These are phyloP conservation scores for Sphecodes monilicornis DNA, from an alignment of 2,888 invertebrate species.

Conservation along the genomic window DNA sequence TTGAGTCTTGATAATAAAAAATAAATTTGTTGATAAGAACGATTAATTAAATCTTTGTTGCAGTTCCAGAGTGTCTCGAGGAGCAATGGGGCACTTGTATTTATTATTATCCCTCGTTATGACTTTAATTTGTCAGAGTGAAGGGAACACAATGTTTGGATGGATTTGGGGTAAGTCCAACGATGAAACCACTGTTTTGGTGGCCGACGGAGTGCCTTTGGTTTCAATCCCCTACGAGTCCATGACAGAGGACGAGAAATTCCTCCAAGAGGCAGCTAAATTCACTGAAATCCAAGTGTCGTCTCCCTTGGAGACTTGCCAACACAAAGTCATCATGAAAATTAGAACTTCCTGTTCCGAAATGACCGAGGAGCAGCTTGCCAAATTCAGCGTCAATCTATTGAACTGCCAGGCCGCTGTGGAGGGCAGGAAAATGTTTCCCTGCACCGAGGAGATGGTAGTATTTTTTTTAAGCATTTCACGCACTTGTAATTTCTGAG, in stretches of 20 bases:
- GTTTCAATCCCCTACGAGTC: conserved; percentile 80
- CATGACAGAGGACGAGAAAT: conserved; percentile 86
- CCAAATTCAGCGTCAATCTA: conserved; percentile 88
- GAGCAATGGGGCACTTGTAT: conserved; percentile 11
- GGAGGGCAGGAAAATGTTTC: conserved; percentile 87
- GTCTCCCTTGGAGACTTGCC: conserved; percentile 87
- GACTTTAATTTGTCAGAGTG: conserved; percentile 18
- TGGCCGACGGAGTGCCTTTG: conserved; percentile 78
- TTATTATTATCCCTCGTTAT: conserved; percentile 6
- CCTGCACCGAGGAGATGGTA: conserved; percentile 88
- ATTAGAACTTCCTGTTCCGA: conserved; percentile 86
- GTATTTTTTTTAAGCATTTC: not conserved
- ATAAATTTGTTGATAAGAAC: not conserved
- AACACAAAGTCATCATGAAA: conserved; percentile 88
- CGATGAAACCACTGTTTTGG: conserved; percentile 66
- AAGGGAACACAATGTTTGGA: conserved; percentile 73
- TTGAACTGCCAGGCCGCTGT: conserved; percentile 89
- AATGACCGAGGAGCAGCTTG: conserved; percentile 88
- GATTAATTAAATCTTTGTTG: not conserved
- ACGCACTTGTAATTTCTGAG: not conserved
- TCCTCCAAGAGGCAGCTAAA: conserved; percentile 87
- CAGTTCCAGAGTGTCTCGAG: not conserved
- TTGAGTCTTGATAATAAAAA: not conserved
- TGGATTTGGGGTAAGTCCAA: conserved; percentile 80
- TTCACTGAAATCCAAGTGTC: conserved; percentile 86